Percentiles rank a stretch among this genome's conserved stretches.
These are phyloP conservation scores for Urosaurus nigricauda DNA, from an alignment of 2,797 vertebrate genomes.

Conservation along the genomic window DNA sequence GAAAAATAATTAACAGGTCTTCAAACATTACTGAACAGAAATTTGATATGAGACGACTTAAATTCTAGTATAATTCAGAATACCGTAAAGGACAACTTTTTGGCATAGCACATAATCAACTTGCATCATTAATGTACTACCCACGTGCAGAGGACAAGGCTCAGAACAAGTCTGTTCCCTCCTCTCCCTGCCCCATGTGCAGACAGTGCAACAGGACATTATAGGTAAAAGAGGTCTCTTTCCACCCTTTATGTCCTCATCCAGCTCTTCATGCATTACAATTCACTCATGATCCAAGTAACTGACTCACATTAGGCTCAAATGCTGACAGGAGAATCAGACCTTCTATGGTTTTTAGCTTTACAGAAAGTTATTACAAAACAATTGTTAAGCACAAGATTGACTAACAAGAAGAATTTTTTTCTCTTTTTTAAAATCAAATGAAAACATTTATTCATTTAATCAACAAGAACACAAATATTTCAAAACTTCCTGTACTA, in stretches of 20 bases:
- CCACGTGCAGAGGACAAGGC: neutral
- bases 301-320: neutral
- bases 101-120: neutral
- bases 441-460: neutral
- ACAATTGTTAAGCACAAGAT: neutral
- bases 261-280: neutral
- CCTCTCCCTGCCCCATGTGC: too few species aligned
- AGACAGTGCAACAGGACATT: neutral
- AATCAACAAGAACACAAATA: neutral
- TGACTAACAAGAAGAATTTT: neutral
- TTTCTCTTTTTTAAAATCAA: neutral
- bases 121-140: neutral
- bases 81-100: neutral
- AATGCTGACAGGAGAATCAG: neutral
- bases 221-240: neutral
- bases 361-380: neutral
- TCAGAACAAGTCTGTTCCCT: neutral
- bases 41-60: neutral
- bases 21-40: neutral
- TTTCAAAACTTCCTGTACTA: neutral
- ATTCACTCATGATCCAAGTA: neutral
- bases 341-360: neutral
- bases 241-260: neutral
- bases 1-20: too few species aligned
- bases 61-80: neutral